Percentiles rank a stretch among this genome's conserved stretches.
Evolutionary conservation across 2,113 vertebrate species (phyloP).

Genomic region (Gopherus flavomarginatus): DNA sequence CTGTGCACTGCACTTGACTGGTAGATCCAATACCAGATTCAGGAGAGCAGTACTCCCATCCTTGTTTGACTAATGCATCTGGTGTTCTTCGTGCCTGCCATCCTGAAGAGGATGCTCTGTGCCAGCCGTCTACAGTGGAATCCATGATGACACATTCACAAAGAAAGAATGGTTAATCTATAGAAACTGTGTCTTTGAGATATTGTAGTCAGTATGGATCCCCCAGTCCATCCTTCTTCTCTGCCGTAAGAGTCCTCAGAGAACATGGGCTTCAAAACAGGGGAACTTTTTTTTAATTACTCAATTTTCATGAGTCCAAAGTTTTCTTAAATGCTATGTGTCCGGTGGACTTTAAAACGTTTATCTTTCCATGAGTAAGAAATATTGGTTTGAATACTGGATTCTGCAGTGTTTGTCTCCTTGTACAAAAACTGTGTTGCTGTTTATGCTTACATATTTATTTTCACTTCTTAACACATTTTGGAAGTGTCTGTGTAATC

Average conservation of each 20-base stretch:
- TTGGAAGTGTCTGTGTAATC: neutral
- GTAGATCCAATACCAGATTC: neutral
- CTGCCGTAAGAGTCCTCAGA: neutral
- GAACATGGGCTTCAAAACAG: neutral
- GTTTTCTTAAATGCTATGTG: neutral
- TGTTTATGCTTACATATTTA: neutral
- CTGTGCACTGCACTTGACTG: neutral
- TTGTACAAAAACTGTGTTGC: neutral
- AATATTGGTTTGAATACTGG: neutral
- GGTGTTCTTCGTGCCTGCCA: neutral
- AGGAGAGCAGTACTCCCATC: neutral
- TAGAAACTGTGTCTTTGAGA: neutral
- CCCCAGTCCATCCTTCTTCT: neutral
- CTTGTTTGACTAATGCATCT: neutral
- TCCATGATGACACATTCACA: neutral
- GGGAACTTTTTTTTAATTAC: neutral
- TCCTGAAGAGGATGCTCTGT: neutral
- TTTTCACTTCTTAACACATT: neutral
- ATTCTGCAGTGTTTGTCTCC: neutral
- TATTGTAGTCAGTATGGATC: neutral
- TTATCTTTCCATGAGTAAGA: neutral
- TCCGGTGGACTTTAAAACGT: neutral
- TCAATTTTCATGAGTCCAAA: rapidly evolving
- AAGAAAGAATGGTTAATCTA: neutral
- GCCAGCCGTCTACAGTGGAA: neutral